Evolutionary conservation across 2,888 invertebrate genomes (phyloP), one percentile per base, ranked within the genome.

Genomic region (Brenthis ino): DNA sequence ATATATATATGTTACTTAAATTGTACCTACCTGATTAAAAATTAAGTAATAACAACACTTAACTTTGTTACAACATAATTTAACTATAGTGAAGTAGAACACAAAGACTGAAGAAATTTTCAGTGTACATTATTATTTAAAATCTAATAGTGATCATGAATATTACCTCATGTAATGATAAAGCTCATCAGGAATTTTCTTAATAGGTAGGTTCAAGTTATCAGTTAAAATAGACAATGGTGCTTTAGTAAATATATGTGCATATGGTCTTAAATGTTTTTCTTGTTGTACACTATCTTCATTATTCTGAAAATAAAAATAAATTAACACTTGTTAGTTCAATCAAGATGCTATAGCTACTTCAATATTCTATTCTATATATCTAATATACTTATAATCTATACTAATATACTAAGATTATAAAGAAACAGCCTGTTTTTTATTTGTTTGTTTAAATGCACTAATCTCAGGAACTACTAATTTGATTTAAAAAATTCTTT

Each of bases 191-290:
- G 97, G 96, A 74, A 97, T 91, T 82, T 95, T 94, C 47, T 93
- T 88, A 5, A 92, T 84, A 43, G 96, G 96, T 24, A 97, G 86
- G 48, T 94, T 93, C 64, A 96, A 88, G 48, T 94, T 82, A 81
- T 98, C 97, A 3, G 96, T 96, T 80, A 98, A 94, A 81, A 98
- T 94, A n/a, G 95, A 95, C 67, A 98, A 89, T 65, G 95, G 95
- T 58, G 96, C 94, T 77, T 94, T 94, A 48, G 95, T 95, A 76
- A 95, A 95, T 71, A 98, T 94, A 84, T 98, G 98, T 0, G 97
- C 94, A 58, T 95, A 94, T n/a, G 97, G 95, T 69, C 87, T 93
- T 0, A 87, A 69, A 68, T 74, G 73, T 37, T 69, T 71, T n/a
- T 56, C 56, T 37, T 57, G 65, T 8, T 33, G 51, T n/a, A 37